Base-by-base conservation (phyloP, 2,113 vertebrate genomes). In the Ceuthmochares aereus region DNA sequence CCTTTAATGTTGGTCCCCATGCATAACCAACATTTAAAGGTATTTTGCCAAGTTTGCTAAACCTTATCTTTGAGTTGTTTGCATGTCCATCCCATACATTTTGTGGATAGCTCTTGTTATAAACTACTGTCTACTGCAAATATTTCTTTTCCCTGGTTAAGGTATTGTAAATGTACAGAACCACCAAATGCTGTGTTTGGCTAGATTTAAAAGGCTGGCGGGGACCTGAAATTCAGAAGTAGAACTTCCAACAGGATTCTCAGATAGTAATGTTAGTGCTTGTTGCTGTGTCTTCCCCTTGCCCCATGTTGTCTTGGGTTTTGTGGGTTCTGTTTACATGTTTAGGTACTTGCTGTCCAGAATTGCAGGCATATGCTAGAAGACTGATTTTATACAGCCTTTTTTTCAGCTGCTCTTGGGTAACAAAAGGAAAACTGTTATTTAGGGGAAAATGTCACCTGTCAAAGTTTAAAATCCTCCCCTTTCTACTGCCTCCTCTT, bases 401-500 rank as follows among this genome's bases (percentile, higher is more conserved):
- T 89, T 85, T 92, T 40, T 76, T 95, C 69, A 72, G 52, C 54
- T 77, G 26, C 34, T 89, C 18, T 22, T 82, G 54, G 68, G 73
- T 87, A 85, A 89, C 51, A 87, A 94, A 87, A 91, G 58, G 18
- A 43, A 66, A 87, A 87, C 36, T 86, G 9, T 84, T 83, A 79
- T 67, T 91, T 83, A 43, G 75, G 45, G 47, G 55, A 51, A 84
- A 76, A 87, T 66, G 36, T 58, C 54, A 84, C n/a, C 84, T 89
- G 64, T 62, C 56, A 78, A 74, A 87, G 81, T 82, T 92, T 9
- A 89, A 29, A 29, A 82, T 84, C 72, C 17, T 86, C 29, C 17
- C 37, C 17, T 62, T 43, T 69, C 64, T 43, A 54, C 43, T 76
- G 49, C 45, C 25, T 8, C 37, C 87, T 84, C 14, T 36, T 83